A percentile compares a stretch with the other conserved stretches of the same genome.
These are phyloP conservation scores for Acrossocheilus fasciatus DNA, from an alignment of 2,797 vertebrate species.

Conservation along the genomic window DNA sequence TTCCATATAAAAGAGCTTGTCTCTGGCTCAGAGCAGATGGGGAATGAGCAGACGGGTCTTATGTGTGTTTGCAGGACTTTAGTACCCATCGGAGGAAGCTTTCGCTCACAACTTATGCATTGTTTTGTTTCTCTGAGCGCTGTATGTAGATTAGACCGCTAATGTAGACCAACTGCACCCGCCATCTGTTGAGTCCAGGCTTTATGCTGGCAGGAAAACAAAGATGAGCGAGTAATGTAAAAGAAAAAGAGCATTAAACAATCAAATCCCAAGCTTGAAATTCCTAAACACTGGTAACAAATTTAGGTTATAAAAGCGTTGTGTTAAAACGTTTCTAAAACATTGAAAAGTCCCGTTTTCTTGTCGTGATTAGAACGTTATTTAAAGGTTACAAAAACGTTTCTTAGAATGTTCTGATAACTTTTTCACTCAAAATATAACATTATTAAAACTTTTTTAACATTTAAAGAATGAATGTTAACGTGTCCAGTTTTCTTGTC, in stretches of 20 bases:
- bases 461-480: too few relatives aligned
- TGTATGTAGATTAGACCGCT: constrained; percentile 37
- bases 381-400: too few relatives aligned
- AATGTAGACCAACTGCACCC: constrained; percentile 30
- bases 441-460: too few relatives aligned
- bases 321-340: too few relatives aligned
- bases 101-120: constrained; percentile 40
- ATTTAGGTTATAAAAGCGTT: not conserved
- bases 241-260: constrained; percentile 10
- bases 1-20: constrained; percentile 72
- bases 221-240: not conserved
- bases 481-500: too few relatives aligned
- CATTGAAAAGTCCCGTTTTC: too few relatives aligned
- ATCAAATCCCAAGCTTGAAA: not conserved
- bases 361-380: too few relatives aligned
- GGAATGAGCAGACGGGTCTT: constrained; percentile 7
- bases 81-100: constrained; percentile 23
- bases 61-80: constrained; percentile 40
- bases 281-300: not conserved
- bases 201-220: not conserved
- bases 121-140: constrained; percentile 36
- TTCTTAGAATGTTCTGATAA: too few relatives aligned
- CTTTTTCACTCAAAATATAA: too few relatives aligned
- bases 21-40: constrained; percentile 53
- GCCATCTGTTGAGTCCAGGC: constrained; percentile 21